Evolutionary conservation across 2,113 vertebrate species (phyloP).

Genomic region (Heterochromis multidens): DNA sequence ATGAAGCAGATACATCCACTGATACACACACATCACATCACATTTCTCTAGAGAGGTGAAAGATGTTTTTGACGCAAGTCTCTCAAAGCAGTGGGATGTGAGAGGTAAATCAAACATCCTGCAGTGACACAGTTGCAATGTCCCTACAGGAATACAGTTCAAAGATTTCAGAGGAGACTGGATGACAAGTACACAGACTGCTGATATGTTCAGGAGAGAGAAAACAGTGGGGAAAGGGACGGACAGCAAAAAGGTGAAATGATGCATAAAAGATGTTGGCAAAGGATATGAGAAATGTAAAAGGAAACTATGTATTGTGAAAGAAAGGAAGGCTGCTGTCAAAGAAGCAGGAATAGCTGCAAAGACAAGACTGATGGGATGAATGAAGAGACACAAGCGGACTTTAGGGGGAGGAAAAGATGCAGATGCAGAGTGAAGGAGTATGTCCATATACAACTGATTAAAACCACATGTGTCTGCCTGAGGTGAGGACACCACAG

Average conservation of each 20-base stretch:
- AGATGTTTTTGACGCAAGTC: constrained; percentile 41
- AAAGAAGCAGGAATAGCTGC: constrained; percentile 22
- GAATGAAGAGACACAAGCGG: constrained; percentile 40
- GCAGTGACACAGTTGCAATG: constrained; percentile 13
- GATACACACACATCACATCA: constrained; percentile 4
- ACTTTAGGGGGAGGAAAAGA: constrained; percentile 18
- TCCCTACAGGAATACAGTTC: constrained; percentile 37
- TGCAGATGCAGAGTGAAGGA: constrained; percentile 43
- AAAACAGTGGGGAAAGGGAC: background rate
- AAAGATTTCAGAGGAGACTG: constrained; percentile 20
- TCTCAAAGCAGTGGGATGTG: constrained; percentile 19
- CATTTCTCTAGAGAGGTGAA: constrained; percentile 5
- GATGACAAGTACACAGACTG: constrained; percentile 10
- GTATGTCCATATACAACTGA: constrained; percentile 35
- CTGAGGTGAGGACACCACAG: constrained; percentile 65
- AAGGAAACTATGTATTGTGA: constrained; percentile 19
- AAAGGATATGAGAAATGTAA: constrained; percentile 25
- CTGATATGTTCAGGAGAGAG: constrained; percentile 11
- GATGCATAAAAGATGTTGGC: constrained; percentile 34
- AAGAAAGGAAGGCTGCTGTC: constrained; percentile 32
- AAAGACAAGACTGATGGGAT: constrained; percentile 25
- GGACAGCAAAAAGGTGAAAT: constrained; percentile 32
- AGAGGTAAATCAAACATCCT: constrained; percentile 26
- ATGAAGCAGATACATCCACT: constrained; percentile 5
- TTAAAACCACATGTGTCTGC: constrained; percentile 73